Base-by-base conservation (phyloP, 2,113 vertebrate species). In the Perca fluviatilis region DNA sequence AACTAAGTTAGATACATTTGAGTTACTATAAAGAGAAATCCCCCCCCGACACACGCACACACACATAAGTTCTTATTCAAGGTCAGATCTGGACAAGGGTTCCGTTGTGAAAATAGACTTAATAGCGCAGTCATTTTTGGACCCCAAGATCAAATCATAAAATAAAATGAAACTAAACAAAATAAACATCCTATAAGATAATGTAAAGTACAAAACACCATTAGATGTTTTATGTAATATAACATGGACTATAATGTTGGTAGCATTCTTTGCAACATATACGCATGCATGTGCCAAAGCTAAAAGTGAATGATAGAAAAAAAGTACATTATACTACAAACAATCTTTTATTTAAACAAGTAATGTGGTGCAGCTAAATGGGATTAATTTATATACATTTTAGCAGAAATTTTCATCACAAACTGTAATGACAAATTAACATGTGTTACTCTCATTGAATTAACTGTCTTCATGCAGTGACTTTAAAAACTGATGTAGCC, bases 81-180 rank as follows among this genome's bases (percentile, higher is more conserved):
- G 89, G 91, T 93, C 90, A 90, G 60, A 81, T 30, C 16, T 83
- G 46, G 56, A 91, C 79, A 88, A 85, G 57, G 79, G 62, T 63
- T 54, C 65, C 43, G 23, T 88, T 89, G 80, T 25, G n/a, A 85
- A 91, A 86, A 77, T 11, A 58, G 53, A 13, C 65, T 76, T 75
- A 81, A 81, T 74, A 68, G 49, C 25, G 54, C 46, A 56, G 68
- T 49, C 14, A 79, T 36, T 56, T 60, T 64, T 60, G 60, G 30
- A 73, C 5, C 14, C 0, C 0, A 0, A 5, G 3, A 14, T 63
- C 62, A 65, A 64, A 50, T 65, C 67, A 5, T 40, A 18, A 3
- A 66, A 21, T 15, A 19, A 33, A 33, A 66, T 23, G 1, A 15
- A 6, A 57, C 0, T 2, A 62, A 78, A 63, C 50, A 5, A 19